Evolutionary conservation across 2,797 vertebrate genomes (phyloP).

Genomic region (Sebastes itinus): DNA sequence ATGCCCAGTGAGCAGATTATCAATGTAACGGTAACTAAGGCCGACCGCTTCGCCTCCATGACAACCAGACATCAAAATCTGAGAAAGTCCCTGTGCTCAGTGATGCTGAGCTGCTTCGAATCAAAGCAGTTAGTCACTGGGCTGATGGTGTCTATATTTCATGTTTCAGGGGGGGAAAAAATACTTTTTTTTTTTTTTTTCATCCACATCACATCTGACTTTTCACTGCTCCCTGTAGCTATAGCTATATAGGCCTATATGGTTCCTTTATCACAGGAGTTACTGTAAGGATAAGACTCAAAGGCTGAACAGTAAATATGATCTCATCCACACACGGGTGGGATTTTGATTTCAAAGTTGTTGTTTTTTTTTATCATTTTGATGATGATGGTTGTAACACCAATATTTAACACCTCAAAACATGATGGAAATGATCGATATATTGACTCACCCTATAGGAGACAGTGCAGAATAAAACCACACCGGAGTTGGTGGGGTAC

Average conservation of each 20-base stretch:
- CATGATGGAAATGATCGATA: no score
- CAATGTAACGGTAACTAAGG: conserved; percentile 52
- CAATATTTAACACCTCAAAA: no score
- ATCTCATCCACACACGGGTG: conserved; percentile 3
- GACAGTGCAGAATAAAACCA: no score
- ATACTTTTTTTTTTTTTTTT: background rate
- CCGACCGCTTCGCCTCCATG: conserved; percentile 38
- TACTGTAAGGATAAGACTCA: conserved; percentile 39
- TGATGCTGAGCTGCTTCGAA: conserved; percentile 16
- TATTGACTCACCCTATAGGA: no score
- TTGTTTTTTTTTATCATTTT: no score
- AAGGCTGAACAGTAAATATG: conserved; percentile 33
- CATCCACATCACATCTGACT: background rate
- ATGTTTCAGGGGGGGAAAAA: background rate
- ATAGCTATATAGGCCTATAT: background rate
- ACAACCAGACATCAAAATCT: conserved; percentile 46
- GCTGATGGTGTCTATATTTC: background rate
- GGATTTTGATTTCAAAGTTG: background rate
- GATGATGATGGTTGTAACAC: no score
- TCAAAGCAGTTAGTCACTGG: conserved; percentile 8
- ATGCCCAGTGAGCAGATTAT: conserved; percentile 53
- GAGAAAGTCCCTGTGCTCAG: conserved; percentile 4
- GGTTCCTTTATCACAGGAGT: conserved; percentile 42
- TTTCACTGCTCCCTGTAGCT: background rate
- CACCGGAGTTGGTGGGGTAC: no score